These are phyloP conservation scores for Sebastes fasciatus DNA, from an alignment of 2,113 vertebrate species.

Conservation along the genomic window DNA sequence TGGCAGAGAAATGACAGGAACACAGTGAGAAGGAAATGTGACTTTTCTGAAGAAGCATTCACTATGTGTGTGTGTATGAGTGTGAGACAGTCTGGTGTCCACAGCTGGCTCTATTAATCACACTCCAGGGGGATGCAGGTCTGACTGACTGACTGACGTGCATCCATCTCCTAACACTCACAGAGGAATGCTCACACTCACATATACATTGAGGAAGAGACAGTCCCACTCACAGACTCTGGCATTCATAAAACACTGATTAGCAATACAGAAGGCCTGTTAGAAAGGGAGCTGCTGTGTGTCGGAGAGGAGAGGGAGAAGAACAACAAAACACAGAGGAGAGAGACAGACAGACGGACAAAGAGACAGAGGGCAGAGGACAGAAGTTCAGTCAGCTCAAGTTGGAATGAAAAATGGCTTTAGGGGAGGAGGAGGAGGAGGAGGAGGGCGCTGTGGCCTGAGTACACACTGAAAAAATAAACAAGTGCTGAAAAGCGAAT, in stretches of 20 bases:
- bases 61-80: neutral
- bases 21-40: conserved; percentile 49
- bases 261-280: conserved; percentile 44
- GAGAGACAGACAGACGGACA: conserved; percentile 49
- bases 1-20: conserved; percentile 43
- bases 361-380: conserved; percentile 54
- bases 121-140: conserved; percentile 62
- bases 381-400: conserved; percentile 57
- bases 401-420: conserved; percentile 63
- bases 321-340: conserved; percentile 20
- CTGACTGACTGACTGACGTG: conserved; percentile 61
- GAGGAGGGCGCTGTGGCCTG: conserved; percentile 29
- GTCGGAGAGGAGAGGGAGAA: conserved; percentile 3
- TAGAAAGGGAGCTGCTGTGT: conserved; percentile 34
- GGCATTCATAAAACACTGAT: conserved; percentile 65
- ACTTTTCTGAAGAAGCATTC: conserved; percentile 48
- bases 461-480: conserved; percentile 60
- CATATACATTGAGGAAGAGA: conserved; percentile 19
- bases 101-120: conserved; percentile 73
- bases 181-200: conserved; percentile 34
- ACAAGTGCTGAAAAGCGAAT: conserved; percentile 64
- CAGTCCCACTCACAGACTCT: conserved; percentile 15
- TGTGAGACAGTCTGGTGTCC: conserved; percentile 51
- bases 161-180: conserved; percentile 52
- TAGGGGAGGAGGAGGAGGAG: conserved; percentile 28